These are phyloP conservation scores for Siniperca knerii DNA, from an alignment of 2,113 vertebrate genomes.

Conservation along the genomic window DNA sequence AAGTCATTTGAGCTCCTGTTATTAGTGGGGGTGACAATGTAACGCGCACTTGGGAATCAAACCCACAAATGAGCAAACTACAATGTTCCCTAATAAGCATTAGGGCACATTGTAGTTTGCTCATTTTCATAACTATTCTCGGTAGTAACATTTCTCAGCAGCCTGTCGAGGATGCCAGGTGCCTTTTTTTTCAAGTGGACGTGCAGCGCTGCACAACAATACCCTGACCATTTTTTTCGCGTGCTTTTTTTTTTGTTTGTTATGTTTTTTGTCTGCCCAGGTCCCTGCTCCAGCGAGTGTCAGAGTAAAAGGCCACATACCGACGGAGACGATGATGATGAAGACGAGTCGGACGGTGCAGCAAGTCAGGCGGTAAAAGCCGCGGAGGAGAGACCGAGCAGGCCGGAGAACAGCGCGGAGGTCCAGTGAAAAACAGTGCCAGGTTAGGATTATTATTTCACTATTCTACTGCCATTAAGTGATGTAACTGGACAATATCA, in stretches of 20 bases:
- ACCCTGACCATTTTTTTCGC: slow-evolving; percentile 20
- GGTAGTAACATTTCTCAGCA: neutral
- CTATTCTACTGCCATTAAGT: rapidly evolving
- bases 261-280: slow-evolving; percentile 41
- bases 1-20: neutral
- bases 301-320: slow-evolving; percentile 87
- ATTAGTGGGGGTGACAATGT: neutral
- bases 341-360: slow-evolving; percentile 67
- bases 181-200: slow-evolving; percentile 20
- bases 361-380: slow-evolving; percentile 76
- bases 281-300: slow-evolving; percentile 67
- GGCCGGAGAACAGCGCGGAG: slow-evolving; percentile 83
- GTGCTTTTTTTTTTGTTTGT: neutral
- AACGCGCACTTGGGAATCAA: no score
- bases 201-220: slow-evolving; percentile 14
- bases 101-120: neutral
- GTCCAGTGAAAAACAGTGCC: slow-evolving; percentile 79
- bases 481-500: rapidly evolving
- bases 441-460: slow-evolving; percentile 53
- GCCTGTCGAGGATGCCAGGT: slow-evolving; percentile 4
- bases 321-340: slow-evolving; percentile 82
- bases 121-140: neutral
- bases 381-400: slow-evolving; percentile 88
- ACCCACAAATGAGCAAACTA: no score
- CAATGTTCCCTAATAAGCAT: neutral